phyloP scores from a whole-genome alignment of 2,888 invertebrate species.

The Amaurobius ferox region DNA sequence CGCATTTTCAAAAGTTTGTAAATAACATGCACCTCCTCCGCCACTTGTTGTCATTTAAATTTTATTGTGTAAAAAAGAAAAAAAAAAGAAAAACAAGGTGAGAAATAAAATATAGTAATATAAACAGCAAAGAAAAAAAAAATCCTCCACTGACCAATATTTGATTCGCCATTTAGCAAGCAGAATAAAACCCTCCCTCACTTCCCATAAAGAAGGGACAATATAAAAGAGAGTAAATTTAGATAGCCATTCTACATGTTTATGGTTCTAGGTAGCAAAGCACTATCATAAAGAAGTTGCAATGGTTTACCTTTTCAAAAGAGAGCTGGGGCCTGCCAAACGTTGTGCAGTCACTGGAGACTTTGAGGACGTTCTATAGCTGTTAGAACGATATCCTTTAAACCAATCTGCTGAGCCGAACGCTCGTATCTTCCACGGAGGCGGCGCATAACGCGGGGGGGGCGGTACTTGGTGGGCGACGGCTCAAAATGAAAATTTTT shows the following conservation, averaged over 20 bases:
- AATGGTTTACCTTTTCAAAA: constrained; percentile 66
- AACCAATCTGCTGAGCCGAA: constrained; percentile 65
- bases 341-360: constrained; percentile 68
- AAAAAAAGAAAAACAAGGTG: too few relatives aligned
- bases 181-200: constrained; percentile 16
- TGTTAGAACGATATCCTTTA: constrained; percentile 68
- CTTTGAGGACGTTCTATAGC: constrained; percentile 69
- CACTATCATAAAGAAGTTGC: constrained; percentile 69
- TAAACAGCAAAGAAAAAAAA: constrained; percentile 1
- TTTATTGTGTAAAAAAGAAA: too few relatives aligned
- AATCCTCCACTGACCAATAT: constrained; percentile 7
- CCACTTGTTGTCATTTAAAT: too few relatives aligned
- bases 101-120: background rate
- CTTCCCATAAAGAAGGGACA: constrained; percentile 39
- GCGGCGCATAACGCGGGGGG: constrained; percentile 66
- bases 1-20: too few relatives aligned
- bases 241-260: constrained; percentile 67
- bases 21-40: too few relatives aligned
- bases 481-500: constrained; percentile 29
- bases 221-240: constrained; percentile 54
- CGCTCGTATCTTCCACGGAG: constrained; percentile 64
- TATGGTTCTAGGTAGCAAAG: constrained; percentile 59
- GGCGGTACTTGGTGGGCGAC: constrained; percentile 42
- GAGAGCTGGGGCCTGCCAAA: constrained; percentile 40
- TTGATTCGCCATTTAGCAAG: constrained; percentile 37